Evolutionary conservation across 37 sponge, comb jelly and placozoan genomes (phyloP), one percentile per base, ranked within the genome.

Genomic region (Crambe crambe): DNA sequence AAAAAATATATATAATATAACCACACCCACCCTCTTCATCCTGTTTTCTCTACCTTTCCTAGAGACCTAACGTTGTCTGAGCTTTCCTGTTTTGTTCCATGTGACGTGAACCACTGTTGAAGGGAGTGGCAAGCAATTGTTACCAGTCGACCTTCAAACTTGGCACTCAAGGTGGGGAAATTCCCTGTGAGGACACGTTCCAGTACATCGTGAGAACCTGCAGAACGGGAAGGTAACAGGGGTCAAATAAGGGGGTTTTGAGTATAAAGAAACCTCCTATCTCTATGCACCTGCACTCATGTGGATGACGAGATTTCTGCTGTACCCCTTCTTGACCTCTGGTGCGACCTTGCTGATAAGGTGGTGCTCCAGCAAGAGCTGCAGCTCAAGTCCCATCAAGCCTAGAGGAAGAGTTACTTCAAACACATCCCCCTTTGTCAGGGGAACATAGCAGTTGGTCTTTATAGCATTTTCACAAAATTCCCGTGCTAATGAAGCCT

Each of bases 311-410:
- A 81, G 73, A 1, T 40, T 27, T 40, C 63, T 59, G 40, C 61
- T 62, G 26, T 44, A 25, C 15, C 71, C 73, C 34, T 37, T 1
- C 25, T 5, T 43, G n/a, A 42, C 51, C 3, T 79, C 80, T 8
- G 15, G 5, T 3, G 56, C 22, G 31, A 81, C 3, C 44, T 58
- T 40, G n/a, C n/a, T n/a, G 23, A 12, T 37, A 4, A 81, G 63
- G 72, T 81, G 81, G 31, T 71, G 61, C 31, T 71, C 72, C 2
- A 81, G 40, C 18, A 81, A 44, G 34, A 70, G 70, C 41, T 70
- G 58, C 3, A 72, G 21, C 72, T 81, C 81, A 1, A 81, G 38
- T 18, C 41, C 30, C 5, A 37, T 51, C 27, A 81, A 2, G 32
- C 71, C 70, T 1, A 59, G 62, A 2, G 81, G 72, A 3, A 81